Conservation (phyloP, 2,113 vertebrate species). For the Nipponia nippon region DNA sequence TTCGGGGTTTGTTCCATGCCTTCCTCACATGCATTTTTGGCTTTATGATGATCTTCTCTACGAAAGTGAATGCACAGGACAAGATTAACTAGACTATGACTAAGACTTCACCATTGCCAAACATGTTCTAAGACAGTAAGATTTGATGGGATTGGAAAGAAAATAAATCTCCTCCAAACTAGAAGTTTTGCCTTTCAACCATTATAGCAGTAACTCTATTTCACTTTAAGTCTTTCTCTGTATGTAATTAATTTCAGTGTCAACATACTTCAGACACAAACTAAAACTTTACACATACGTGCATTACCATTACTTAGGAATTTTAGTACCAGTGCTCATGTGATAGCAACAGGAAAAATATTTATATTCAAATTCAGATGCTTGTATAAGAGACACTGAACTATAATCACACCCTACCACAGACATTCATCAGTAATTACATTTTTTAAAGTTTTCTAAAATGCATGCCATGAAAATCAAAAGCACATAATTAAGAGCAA, state of each 20-base stretch:
- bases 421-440: conserved; percentile 34
- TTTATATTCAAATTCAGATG: background rate
- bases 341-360: background rate
- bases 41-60: background rate
- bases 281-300: background rate
- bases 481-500: conserved; percentile 37
- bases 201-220: background rate
- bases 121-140: background rate
- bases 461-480: conserved; percentile 30
- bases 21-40: background rate
- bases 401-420: background rate
- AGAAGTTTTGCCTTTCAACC: background rate
- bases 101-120: background rate
- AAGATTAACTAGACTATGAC: background rate
- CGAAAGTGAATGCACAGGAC: background rate
- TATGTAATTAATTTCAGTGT: background rate
- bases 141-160: background rate
- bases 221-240: background rate
- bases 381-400: background rate
- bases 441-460: conserved; percentile 18
- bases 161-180: background rate
- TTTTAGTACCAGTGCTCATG: background rate
- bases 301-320: background rate
- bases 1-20: fast-evolving
- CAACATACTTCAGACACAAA: background rate